Conservation (phyloP, 1,140 invertebrate genomes). For the Gonioctena quinquepunctata region DNA sequence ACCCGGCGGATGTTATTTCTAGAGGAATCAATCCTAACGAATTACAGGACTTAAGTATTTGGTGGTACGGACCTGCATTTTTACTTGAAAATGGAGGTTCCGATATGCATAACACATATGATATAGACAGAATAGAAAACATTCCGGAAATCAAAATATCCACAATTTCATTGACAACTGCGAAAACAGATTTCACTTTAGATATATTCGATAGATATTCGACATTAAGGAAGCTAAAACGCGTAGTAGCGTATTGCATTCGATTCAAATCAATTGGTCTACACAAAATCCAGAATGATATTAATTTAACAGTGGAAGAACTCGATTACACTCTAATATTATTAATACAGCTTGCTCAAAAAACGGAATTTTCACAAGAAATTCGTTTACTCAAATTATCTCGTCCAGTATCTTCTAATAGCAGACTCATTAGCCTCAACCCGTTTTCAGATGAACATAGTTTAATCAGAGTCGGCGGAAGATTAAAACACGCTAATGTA, state of each 20-base stretch:
- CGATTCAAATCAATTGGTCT: constrained; percentile 2
- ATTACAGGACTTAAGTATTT: background rate
- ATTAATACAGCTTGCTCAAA: constrained; percentile 12
- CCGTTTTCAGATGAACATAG: no score
- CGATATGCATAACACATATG: background rate
- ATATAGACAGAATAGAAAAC: background rate
- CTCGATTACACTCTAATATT: background rate
- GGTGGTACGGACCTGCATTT: constrained; percentile 26
- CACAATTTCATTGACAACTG: background rate
- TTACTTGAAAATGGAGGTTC: background rate
- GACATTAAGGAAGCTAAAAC: background rate
- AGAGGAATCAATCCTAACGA: constrained; percentile 30
- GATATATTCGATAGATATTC: constrained; percentile 8
- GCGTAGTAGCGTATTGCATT: constrained; percentile 20
- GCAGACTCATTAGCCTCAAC: constrained; percentile 31
- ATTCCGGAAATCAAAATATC: background rate
- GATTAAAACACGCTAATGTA: no score
- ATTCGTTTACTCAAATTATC: background rate
- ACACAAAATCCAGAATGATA: background rate
- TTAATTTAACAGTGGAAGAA: background rate
- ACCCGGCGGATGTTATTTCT: constrained; percentile 50
- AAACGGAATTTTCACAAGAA: constrained; percentile 1
- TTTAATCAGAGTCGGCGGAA: no score
- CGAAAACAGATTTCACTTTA: background rate
- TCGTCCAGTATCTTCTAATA: constrained; percentile 3